Evolutionary conservation across 2,797 vertebrate species (phyloP).

Genomic region (Rhincodon typus): DNA sequence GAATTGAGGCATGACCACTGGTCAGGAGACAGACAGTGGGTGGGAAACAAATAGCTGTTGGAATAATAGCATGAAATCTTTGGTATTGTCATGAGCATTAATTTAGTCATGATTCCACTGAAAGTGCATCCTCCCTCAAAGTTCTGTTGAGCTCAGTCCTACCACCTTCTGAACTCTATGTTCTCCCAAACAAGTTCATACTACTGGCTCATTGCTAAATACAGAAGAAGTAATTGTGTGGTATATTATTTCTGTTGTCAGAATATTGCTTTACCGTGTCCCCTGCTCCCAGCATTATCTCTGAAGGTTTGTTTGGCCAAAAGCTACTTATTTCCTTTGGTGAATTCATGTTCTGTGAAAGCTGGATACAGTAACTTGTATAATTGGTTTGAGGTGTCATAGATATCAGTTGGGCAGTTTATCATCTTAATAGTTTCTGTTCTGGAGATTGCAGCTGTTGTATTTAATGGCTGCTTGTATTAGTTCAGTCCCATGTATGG

Average conservation of each 20-base stretch:
- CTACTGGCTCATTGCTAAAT: neutral
- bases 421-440: slow-evolving; percentile 18
- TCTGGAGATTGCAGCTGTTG: neutral
- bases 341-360: neutral
- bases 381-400: slow-evolving; percentile 25
- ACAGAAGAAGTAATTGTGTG: neutral
- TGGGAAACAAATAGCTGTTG: neutral
- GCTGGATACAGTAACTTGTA: neutral
- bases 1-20: neutral
- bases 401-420: neutral
- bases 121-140: neutral
- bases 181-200: neutral
- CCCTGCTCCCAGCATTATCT: neutral
- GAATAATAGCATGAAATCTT: neutral
- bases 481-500: neutral
- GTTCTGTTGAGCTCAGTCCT: too few relatives aligned
- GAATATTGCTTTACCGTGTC: neutral
- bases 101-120: neutral
- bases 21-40: neutral
- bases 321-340: neutral
- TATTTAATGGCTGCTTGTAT: neutral
- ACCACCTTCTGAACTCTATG: neutral
- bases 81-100: neutral
- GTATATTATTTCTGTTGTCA: neutral
- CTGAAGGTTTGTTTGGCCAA: neutral